Evolutionary conservation across 2,113 vertebrate species (phyloP), one percentile per base, ranked within the genome.

Genomic region (Entosphenus tridentatus): DNA sequence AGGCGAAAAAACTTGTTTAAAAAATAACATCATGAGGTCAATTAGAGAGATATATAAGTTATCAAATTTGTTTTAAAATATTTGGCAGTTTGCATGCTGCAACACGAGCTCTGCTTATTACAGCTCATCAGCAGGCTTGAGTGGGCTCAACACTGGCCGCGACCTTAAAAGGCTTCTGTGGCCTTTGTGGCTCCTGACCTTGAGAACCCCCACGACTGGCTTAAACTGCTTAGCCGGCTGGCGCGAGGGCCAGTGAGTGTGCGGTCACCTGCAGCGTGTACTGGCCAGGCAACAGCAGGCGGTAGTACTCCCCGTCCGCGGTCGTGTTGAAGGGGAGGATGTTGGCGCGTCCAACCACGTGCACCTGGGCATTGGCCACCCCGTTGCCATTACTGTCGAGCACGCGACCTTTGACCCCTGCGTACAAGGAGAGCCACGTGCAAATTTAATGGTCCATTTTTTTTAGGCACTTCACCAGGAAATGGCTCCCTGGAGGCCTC

Each of bases 371-470:
- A 0, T 83, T 80, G 62, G 81, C 76, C 54, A 89, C 78, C 1
- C 87, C 82, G 67, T 73, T 70, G 11, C 82, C 80, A 0, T 79
- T 74, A 8, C 72, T 69, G 68, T 87, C 79, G 11, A 85, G 77
- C 71, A 97, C 87, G 72, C 80, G 87, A 54, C 93, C 93, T 77
- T 97, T 97, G 71, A 96, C 74, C 70, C 93, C 93, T 97, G 73
- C 12, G 68, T 67, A 70, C 56, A 70, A 56, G n/a, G 12, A 70
- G 39, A 39, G 39, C 39, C 39, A 39, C 39, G 39, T 39, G 39
- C 39, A 39, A 39, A 39, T 39, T 39, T 39, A 39, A 39, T 39
- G 39, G 39, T 39, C 39, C 39, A 39, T 39, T 39, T 39, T 39
- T 39, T 65, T 67, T 12, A 65, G 67, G 11, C 8, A 14, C 55